A percentile compares a stretch with the other conserved stretches of the same genome.
phyloP scores from a whole-genome alignment of 2,888 invertebrate genomes.

The Boloria euphrosyne region DNA sequence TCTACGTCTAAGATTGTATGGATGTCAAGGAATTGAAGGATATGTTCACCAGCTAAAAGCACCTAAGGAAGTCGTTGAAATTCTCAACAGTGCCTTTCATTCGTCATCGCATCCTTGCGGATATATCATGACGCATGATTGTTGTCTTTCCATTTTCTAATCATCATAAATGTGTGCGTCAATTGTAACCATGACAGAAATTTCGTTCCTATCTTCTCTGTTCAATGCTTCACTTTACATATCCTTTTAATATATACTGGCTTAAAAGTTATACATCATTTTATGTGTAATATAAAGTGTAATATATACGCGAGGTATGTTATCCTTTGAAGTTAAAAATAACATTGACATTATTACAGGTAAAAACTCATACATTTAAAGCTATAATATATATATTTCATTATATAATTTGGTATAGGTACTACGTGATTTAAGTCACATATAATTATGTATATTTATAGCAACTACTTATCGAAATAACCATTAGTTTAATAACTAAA shows the following conservation, averaged over 20 bases:
- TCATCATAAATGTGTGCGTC: background rate
- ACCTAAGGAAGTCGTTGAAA: conserved; percentile 59
- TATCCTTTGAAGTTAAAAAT: conserved; percentile 27
- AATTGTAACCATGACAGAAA: background rate
- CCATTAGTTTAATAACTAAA: background rate
- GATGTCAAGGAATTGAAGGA: conserved; percentile 8
- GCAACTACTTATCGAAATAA: background rate
- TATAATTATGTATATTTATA: background rate
- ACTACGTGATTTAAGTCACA: background rate
- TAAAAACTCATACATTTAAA: background rate
- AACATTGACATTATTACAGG: conserved; percentile 15
- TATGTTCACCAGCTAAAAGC: background rate
- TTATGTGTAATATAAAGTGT: conserved; percentile 1
- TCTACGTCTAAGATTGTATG: conserved; percentile 38
- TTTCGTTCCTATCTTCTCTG: too few species aligned
- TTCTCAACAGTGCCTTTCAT: conserved; percentile 47
- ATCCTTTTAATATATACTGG: too few species aligned
- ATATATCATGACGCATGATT: conserved; percentile 29
- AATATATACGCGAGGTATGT: background rate
- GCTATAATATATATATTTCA: background rate
- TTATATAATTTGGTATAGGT: too few species aligned
- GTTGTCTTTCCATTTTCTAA: conserved; percentile 2
- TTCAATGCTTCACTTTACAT: too few species aligned
- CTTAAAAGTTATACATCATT: background rate
- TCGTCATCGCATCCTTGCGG: conserved; percentile 39